These are phyloP conservation scores for Telmatochromis brachygnathus DNA, from an alignment of 2,113 vertebrate species.

Conservation along the genomic window DNA sequence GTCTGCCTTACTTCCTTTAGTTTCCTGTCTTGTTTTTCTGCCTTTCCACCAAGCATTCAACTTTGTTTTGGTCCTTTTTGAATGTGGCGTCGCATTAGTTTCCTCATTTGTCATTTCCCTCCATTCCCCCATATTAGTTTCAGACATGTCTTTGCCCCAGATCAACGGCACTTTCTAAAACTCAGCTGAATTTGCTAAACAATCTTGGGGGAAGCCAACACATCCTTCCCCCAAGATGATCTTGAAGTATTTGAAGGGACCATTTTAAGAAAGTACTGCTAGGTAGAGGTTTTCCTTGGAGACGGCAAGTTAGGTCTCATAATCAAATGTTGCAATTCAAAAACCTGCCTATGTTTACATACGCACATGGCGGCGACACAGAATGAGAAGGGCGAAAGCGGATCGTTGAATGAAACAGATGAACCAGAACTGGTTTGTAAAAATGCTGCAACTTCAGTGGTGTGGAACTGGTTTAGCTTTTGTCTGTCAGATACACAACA, in stretches of 20 bases:
- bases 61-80: background rate
- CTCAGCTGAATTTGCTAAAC: background rate
- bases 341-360: background rate
- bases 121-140: background rate
- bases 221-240: background rate
- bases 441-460: fast-evolving
- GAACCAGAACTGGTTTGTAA: background rate
- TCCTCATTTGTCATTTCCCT: background rate
- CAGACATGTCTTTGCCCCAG: background rate
- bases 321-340: background rate
- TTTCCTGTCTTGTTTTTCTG: background rate
- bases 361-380: fast-evolving
- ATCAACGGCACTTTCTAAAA: background rate
- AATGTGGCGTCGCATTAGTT: background rate
- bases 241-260: background rate
- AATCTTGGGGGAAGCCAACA: background rate
- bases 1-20: slow-evolving; percentile 23
- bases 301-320: background rate
- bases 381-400: fast-evolving
- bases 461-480: background rate
- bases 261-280: background rate
- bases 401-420: background rate
- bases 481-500: fast-evolving
- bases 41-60: background rate
- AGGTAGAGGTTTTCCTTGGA: background rate